Conservation (phyloP, 1,140 invertebrate species). For the Cydia splendana region DNA sequence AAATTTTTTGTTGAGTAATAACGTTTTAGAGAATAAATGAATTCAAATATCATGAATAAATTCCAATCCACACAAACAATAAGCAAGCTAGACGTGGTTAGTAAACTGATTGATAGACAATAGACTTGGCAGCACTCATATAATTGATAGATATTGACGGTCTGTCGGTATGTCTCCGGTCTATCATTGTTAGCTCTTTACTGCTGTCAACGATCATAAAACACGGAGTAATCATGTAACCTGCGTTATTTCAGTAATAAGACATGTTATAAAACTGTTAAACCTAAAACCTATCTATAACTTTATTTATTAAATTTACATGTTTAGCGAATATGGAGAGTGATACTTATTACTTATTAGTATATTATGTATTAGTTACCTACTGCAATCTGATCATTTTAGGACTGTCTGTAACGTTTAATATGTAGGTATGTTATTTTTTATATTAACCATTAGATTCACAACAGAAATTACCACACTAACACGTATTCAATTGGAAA, state of each 20-base stretch:
- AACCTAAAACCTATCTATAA: no score
- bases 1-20: not conserved
- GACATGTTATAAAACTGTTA: no score
- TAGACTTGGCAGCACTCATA: not conserved
- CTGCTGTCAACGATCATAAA: not conserved
- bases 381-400: no score
- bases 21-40: not conserved
- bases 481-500: no score
- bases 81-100: not conserved
- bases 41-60: not conserved
- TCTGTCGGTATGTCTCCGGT: not conserved
- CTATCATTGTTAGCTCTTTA: not conserved
- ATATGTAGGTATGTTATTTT: no score
- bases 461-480: no score
- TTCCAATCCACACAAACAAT: not conserved
- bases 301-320: no score
- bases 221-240: not conserved
- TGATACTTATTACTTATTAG: no score
- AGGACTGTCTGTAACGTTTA: no score
- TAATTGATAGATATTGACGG: not conserved
- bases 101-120: constrained; percentile 1
- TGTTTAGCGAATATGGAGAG: no score
- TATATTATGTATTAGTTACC: no score
- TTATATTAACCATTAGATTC: no score
- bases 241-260: not conserved